Evolutionary conservation across 1,140 invertebrate genomes (phyloP), one percentile per base, ranked within the genome.

Genomic region (Halictus rubicundus): DNA sequence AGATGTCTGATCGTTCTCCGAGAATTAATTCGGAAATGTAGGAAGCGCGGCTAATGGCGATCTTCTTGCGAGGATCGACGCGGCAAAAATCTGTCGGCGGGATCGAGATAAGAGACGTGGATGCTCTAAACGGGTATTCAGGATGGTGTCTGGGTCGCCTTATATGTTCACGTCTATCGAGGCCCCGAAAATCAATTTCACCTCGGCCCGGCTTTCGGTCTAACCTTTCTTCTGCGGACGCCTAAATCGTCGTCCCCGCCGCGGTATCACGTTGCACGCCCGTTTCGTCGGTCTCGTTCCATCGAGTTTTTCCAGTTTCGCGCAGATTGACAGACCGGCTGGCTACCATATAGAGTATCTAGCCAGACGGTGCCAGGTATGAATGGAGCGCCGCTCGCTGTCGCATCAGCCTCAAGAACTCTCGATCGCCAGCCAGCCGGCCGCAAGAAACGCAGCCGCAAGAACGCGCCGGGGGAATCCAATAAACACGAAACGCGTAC

Each of bases 301-400:
- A n/a, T 63, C 75, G 75, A 82, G 64, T 84, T 82, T 84, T 84
- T 84, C 63, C 60, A 59, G 32, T 82, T 82, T 82, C 80, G 25
- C 66, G 52, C 57, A 66, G 82, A 82, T 69, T 82, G 80, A 68
- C 63, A 78, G 68, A 69, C 70, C 23, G 57, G 68, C 65, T 57
- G 39, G 59, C 72, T 74, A 68, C 80, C 72, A 83, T 83, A 84
- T 84, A 76, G 52, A 81, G 69, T 65, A 78, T 72, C 69, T n/a
- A 52, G 27, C 49, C 75, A 68, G 69, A 63, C 69, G 52, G 32
- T 61, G 68, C 32, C n/a, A 61, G 54, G 75, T 78, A 82, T 84
- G 81, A 84, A 83, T 82, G 80, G 69, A 83, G 79, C 61, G 60
- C 63, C 59, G 69, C n/a, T 59, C 25, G 27, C 70, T 65, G 65